phyloP scores from a whole-genome alignment of 2,888 invertebrate species.

The Nephrotoma flavescens region DNA sequence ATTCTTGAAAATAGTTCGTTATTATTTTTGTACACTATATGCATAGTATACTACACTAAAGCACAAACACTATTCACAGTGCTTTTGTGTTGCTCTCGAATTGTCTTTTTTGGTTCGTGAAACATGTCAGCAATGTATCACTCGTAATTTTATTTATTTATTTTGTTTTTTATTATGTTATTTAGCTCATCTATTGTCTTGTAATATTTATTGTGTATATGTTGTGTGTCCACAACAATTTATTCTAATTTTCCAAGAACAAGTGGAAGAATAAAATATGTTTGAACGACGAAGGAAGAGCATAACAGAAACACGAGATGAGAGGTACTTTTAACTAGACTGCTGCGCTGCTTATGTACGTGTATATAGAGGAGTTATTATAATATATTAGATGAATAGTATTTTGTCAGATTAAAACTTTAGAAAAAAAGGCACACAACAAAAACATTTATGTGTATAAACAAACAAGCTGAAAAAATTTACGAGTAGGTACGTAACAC shows the following conservation, averaged over 20 bases:
- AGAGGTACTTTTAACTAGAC: neutral
- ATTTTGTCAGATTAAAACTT: neutral
- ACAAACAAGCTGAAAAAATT: neutral
- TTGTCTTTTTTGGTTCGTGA: neutral
- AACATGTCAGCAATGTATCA: neutral
- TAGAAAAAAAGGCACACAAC: neutral
- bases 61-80: neutral
- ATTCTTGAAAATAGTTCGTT: neutral
- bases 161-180: neutral
- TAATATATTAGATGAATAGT: neutral
- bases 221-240: neutral
- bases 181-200: neutral
- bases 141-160: neutral
- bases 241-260: neutral
- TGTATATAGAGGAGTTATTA: neutral
- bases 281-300: neutral
- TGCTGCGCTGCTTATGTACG: neutral
- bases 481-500: neutral
- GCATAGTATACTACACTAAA: neutral
- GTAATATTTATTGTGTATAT: neutral
- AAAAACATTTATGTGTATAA: neutral
- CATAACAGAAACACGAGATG: neutral
- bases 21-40: neutral
- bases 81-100: neutral
- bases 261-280: neutral